Evolutionary conservation across 2,888 invertebrate genomes (phyloP).

Genomic region (Rhagonycha lutea): DNA sequence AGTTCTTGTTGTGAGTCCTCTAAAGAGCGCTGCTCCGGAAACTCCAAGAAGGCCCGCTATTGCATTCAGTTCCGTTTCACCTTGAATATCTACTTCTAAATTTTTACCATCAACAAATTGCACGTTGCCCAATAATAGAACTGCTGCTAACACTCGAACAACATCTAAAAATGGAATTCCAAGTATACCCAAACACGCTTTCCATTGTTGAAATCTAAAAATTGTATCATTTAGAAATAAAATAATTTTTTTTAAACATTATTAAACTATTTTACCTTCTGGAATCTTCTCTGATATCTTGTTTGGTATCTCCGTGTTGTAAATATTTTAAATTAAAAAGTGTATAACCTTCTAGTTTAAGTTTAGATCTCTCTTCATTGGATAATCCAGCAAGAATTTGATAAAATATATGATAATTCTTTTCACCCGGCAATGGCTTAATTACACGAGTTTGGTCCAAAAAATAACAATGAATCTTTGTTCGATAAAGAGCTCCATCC

Average conservation of each 20-base stretch:
- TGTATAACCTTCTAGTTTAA: constrained; percentile 85
- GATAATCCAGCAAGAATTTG: constrained; percentile 91
- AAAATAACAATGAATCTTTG: constrained; percentile 95
- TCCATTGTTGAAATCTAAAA: constrained; percentile 86
- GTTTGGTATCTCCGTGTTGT: constrained; percentile 71
- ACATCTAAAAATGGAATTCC: constrained; percentile 95
- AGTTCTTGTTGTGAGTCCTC: constrained; percentile 82
- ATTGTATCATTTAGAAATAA: constrained; percentile 5
- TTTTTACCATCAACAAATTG: constrained; percentile 82
- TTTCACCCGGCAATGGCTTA: constrained; percentile 81
- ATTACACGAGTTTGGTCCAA: constrained; percentile 92
- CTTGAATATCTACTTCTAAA: constrained; percentile 77
- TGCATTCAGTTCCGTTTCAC: constrained; percentile 82
- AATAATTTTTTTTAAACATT: background rate
- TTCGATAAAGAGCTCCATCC: constrained; percentile 90
- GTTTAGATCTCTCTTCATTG: constrained; percentile 81
- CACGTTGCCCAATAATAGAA: constrained; percentile 89
- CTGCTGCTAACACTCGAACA: constrained; percentile 87
- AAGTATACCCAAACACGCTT: constrained; percentile 84
- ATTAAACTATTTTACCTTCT: constrained; percentile 47
- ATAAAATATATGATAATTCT: constrained; percentile 97
- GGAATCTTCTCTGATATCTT: constrained; percentile 75
- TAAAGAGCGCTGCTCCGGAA: constrained; percentile 72
- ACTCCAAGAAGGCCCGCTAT: constrained; percentile 85
- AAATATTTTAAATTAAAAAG: constrained; percentile 82